Percentiles rank a stretch among this genome's conserved stretches.
These are phyloP conservation scores for Gymnocypris eckloni DNA, from an alignment of 2,797 vertebrate genomes.

Conservation along the genomic window DNA sequence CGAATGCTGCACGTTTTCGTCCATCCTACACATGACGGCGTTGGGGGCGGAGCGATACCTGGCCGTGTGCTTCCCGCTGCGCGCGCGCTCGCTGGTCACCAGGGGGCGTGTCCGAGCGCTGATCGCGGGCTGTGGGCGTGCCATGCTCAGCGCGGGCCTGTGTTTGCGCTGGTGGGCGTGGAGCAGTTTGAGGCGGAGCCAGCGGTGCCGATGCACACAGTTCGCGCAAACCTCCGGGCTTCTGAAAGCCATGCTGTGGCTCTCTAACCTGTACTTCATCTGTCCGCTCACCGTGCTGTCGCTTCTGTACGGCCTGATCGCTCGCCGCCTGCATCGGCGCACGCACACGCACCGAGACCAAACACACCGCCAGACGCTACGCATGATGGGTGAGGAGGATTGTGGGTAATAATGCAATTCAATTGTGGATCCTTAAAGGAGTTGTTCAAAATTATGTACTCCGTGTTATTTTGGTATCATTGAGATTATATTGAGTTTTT, in stretches of 20 bases:
- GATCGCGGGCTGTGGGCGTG: slow-evolving; percentile 78
- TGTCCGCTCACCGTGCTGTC: slow-evolving; percentile 76
- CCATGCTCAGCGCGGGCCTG: slow-evolving; percentile 75
- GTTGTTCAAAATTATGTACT: neutral
- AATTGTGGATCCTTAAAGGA: neutral
- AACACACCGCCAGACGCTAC: slow-evolving; percentile 61
- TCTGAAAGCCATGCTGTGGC: slow-evolving; percentile 78
- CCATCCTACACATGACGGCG: slow-evolving; percentile 84
- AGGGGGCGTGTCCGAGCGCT: slow-evolving; percentile 74
- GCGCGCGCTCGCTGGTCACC: slow-evolving; percentile 78
- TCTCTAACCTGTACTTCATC: slow-evolving; percentile 85
- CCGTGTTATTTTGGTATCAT: neutral
- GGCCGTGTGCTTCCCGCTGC: slow-evolving; percentile 81
- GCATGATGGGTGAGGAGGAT: slow-evolving; percentile 66
- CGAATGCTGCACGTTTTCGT: slow-evolving; percentile 84
- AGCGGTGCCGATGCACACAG: slow-evolving; percentile 76
- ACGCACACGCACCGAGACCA: slow-evolving; percentile 61
- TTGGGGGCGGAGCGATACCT: slow-evolving; percentile 83
- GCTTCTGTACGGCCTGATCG: slow-evolving; percentile 81
- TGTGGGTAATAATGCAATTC: neutral
- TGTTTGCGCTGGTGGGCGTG: slow-evolving; percentile 79
- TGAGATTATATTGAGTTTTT: no score
- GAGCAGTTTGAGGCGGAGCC: slow-evolving; percentile 70
- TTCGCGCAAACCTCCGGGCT: slow-evolving; percentile 76
- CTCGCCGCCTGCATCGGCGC: slow-evolving; percentile 77